Evolutionary conservation across 2,888 invertebrate genomes (phyloP).

Genomic region (Epinotia ramella): DNA sequence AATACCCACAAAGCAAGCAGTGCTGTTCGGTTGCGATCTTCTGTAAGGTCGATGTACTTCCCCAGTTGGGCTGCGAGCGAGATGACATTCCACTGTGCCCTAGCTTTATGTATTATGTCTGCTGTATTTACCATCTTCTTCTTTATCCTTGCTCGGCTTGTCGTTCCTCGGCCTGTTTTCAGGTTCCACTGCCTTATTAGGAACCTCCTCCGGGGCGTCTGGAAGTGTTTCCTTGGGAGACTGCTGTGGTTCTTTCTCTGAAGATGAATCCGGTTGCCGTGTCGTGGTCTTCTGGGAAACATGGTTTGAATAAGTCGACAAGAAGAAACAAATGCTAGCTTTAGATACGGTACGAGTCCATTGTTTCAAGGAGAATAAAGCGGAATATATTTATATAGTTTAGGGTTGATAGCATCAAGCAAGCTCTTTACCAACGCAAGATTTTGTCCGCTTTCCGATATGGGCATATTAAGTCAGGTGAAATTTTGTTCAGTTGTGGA

Average conservation of each 20-base stretch:
- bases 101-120: too few species aligned
- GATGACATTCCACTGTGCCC: too few species aligned
- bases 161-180: slow-evolving; percentile 69
- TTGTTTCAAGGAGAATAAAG: background rate
- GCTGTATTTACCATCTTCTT: slow-evolving; percentile 59
- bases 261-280: slow-evolving; percentile 75
- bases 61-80: too few species aligned
- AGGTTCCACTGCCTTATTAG: slow-evolving; percentile 66
- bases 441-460: background rate
- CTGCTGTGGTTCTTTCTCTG: slow-evolving; percentile 71
- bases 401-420: background rate
- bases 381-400: background rate
- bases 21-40: too few species aligned
- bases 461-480: background rate
- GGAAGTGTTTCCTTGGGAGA: slow-evolving; percentile 66
- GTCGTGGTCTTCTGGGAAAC: slow-evolving; percentile 75
- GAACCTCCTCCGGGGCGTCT: slow-evolving; percentile 68
- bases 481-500: too few species aligned
- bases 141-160: slow-evolving; percentile 66
- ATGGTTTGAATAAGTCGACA: background rate
- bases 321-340: too few species aligned
- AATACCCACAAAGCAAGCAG: too few species aligned
- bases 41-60: too few species aligned
- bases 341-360: background rate
- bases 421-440: background rate